A percentile compares a stretch with the other conserved stretches of the same genome.
phyloP scores from a whole-genome alignment of 2,797 vertebrate genomes.

The Acanthis flammea region DNA sequence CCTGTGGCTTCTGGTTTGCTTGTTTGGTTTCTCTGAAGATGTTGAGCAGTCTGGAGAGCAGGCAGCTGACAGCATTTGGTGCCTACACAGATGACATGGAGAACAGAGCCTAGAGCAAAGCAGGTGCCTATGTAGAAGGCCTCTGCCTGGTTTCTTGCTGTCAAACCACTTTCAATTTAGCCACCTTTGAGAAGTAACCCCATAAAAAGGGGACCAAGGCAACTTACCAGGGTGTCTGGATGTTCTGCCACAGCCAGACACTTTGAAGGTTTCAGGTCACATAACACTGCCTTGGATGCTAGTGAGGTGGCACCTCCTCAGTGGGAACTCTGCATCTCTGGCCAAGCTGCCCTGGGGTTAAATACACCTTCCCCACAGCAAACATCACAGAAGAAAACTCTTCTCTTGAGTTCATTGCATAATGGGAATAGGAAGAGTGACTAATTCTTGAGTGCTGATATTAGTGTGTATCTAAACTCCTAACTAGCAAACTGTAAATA shows the following conservation, averaged over 20 bases:
- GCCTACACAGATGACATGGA: neutral
- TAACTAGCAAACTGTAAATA: neutral
- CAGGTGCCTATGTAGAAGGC: neutral
- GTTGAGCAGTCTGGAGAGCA: neutral
- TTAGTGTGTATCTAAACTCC: neutral
- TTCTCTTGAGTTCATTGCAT: neutral
- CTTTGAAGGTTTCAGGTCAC: neutral
- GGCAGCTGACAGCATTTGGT: neutral
- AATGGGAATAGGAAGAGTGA: slow-evolving; percentile 18
- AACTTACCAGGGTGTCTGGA: neutral
- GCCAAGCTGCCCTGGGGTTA: neutral
- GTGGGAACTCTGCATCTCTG: neutral
- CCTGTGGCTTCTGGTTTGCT: neutral
- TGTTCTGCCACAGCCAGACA: neutral
- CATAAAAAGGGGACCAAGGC: neutral
- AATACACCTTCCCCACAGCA: neutral
- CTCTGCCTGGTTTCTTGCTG: neutral
- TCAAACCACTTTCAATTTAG: neutral
- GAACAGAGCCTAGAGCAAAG: neutral
- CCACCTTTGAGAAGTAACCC: neutral
- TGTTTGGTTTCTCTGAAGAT: neutral
- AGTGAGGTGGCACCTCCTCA: neutral
- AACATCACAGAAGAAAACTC: neutral
- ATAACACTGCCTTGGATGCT: neutral
- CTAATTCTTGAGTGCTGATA: slow-evolving; percentile 11